Evolutionary conservation across 2,888 invertebrate species (phyloP).

Genomic region (Metallyticus violacea): DNA sequence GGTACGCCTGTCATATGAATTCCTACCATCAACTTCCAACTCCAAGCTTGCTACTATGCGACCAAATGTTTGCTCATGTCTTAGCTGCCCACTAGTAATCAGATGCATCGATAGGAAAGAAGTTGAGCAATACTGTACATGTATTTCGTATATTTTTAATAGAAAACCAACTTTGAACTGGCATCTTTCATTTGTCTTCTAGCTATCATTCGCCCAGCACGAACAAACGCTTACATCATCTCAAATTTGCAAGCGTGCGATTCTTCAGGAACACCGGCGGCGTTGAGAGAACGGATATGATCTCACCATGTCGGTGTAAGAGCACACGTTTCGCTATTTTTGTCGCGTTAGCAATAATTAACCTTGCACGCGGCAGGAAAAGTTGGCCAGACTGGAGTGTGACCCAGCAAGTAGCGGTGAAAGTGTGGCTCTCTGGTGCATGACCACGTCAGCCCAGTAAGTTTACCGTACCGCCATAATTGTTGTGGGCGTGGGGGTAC

Average conservation of each 20-base stretch:
- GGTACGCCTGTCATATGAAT: too few species aligned
- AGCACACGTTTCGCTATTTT: background rate
- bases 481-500: background rate
- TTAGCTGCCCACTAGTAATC: too few species aligned
- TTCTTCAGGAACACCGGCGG: too few species aligned
- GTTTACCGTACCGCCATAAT: background rate
- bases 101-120: too few species aligned
- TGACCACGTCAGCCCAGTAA: background rate
- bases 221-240: background rate
- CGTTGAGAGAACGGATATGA: background rate
- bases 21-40: too few species aligned
- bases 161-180: too few species aligned
- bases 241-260: background rate
- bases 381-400: background rate
- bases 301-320: background rate
- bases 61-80: too few species aligned
- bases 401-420: background rate
- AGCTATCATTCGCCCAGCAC: background rate
- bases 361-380: background rate
- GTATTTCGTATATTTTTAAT: too few species aligned
- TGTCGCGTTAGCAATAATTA: background rate
- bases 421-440: background rate
- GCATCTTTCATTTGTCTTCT: background rate
- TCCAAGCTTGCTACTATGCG: too few species aligned
- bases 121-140: too few species aligned